These are phyloP conservation scores for Struthio camelus DNA, from an alignment of 2,113 vertebrate species.

Conservation along the genomic window DNA sequence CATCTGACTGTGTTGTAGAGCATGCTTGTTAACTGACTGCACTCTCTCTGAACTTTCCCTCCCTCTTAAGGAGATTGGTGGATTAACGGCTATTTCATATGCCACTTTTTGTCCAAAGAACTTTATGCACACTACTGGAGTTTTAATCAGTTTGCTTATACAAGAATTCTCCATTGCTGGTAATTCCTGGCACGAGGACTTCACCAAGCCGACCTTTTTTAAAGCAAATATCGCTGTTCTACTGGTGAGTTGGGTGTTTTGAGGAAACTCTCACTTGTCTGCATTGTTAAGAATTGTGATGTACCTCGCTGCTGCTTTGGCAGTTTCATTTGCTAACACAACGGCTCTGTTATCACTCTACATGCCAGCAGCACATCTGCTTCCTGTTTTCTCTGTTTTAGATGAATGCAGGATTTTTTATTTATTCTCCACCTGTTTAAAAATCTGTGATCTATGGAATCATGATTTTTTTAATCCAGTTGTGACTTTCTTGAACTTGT, in stretches of 20 bases:
- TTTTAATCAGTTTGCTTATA: not conserved
- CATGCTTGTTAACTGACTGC: not conserved
- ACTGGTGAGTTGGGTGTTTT: not conserved
- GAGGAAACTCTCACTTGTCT: not conserved
- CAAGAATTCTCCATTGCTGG: not conserved
- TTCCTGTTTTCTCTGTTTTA: constrained; percentile 43
- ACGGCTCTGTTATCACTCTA: not conserved
- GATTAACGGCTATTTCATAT: not conserved
- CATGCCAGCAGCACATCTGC: constrained; percentile 21
- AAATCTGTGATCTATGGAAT: not conserved
- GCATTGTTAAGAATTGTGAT: not conserved
- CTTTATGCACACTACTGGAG: not conserved
- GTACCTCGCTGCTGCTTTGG: not conserved
- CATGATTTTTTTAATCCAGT: accelerated
- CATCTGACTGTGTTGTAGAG: not conserved
- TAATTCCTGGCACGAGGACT: not conserved
- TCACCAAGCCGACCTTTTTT: not conserved
- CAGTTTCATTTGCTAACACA: not conserved
- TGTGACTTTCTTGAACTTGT: not conserved
- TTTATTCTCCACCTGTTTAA: not conserved
- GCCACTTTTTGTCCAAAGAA: not conserved
- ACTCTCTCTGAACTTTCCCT: not conserved
- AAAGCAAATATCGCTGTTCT: not conserved
- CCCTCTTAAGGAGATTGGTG: not conserved
- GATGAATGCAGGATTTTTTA: not conserved